phyloP scores from a whole-genome alignment of 2,888 invertebrate species.

The Xestoiulus laeticollis region DNA sequence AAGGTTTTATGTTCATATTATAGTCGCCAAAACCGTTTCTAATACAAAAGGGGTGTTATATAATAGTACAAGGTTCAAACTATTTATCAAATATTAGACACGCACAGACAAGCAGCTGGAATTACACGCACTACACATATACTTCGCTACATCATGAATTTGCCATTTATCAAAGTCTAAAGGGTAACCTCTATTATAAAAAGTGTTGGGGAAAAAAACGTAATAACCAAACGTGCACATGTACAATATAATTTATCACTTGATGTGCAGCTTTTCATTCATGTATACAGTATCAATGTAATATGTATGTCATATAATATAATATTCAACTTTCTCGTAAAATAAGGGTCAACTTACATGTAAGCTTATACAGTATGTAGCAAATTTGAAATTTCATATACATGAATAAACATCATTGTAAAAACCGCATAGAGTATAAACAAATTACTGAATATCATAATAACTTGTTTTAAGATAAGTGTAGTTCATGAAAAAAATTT shows the following conservation, averaged over 20 bases:
- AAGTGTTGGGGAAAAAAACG: background rate
- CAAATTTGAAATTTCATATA: background rate
- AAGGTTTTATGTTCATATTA: slow-evolving; percentile 10
- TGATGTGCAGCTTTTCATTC: background rate
- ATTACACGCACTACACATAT: slow-evolving; percentile 16
- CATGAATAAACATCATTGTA: background rate
- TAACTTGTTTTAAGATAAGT: background rate
- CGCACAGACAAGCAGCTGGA: slow-evolving; percentile 28
- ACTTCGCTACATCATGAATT: slow-evolving; percentile 9
- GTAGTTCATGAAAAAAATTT: too few relatives aligned
- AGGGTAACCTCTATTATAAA: background rate
- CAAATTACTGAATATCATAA: background rate
- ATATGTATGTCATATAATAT: background rate
- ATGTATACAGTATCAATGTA: background rate
- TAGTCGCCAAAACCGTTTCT: background rate
- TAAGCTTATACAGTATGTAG: background rate
- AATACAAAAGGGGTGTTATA: slow-evolving; percentile 34
- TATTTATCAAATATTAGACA: slow-evolving; percentile 37
- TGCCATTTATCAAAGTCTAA: background rate
- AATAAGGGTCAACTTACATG: background rate
- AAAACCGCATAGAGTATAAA: background rate
- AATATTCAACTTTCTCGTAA: too few relatives aligned
- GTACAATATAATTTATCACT: background rate
- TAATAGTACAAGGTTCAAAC: background rate
- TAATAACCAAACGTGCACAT: background rate